Conservation (phyloP, 1,140 invertebrate genomes). For the Pseudomyrmex cubaensis region DNA sequence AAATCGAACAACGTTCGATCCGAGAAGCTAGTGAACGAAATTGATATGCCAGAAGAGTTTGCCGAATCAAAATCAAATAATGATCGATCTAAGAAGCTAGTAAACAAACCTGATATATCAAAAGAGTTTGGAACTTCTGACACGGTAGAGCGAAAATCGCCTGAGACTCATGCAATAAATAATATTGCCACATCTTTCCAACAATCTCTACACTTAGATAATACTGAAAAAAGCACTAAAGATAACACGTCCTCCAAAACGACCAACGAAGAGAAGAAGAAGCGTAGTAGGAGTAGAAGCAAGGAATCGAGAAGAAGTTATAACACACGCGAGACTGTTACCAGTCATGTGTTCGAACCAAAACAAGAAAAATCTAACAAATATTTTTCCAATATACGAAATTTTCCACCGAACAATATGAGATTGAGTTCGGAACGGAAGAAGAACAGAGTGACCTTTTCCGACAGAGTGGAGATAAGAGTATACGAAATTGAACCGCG, state of each 20-base stretch:
- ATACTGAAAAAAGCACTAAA: constrained; percentile 22
- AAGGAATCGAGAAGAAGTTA: not conserved
- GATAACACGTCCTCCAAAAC: not conserved
- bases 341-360: not conserved
- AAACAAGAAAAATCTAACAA: not conserved
- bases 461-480: constrained; percentile 47
- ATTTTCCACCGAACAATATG: constrained; percentile 9
- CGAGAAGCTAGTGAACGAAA: too few species aligned
- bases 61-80: too few species aligned
- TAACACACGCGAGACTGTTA: not conserved
- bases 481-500: constrained; percentile 73
- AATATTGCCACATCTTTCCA: not conserved
- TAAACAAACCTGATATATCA: not conserved
- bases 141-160: not conserved
- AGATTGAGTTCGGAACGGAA: not conserved
- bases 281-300: not conserved
- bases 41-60: not conserved
- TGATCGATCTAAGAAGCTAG: too few species aligned
- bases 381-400: not conserved
- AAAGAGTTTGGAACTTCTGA: not conserved
- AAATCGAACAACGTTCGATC: too few species aligned
- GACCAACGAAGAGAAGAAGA: not conserved
- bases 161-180: not conserved
- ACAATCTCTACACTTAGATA: not conserved
- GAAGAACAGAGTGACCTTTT: constrained; percentile 73